A percentile compares a stretch with the other conserved stretches of the same genome.
Evolutionary conservation across 2,797 vertebrate genomes (phyloP).

Genomic region (Melanotaenia pygmaea): DNA sequence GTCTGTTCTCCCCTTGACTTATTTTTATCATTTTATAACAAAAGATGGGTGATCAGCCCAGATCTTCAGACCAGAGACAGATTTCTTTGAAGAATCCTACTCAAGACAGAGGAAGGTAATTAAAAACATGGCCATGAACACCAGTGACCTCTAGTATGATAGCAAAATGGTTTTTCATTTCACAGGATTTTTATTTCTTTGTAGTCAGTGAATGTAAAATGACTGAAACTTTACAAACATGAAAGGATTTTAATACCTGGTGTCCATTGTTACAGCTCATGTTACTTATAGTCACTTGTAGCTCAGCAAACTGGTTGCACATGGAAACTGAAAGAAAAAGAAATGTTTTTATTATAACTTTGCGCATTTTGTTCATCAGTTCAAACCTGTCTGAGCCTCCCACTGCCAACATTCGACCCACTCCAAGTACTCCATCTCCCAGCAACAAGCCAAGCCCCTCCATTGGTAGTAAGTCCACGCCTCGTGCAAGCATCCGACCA

Average conservation of each 20-base stretch:
- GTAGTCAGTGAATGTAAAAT: background rate
- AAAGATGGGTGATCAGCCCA: constrained; percentile 85
- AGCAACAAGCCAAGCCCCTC: constrained; percentile 92
- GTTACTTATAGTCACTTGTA: background rate
- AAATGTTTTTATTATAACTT: background rate
- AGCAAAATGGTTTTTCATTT: background rate
- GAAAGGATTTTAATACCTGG: background rate
- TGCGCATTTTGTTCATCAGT: constrained; percentile 66
- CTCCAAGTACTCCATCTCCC: constrained; percentile 87
- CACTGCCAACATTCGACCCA: constrained; percentile 97
- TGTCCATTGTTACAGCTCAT: background rate
- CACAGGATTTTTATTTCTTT: background rate
- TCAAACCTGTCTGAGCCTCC: constrained; percentile 93
- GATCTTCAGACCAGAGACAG: constrained; percentile 85
- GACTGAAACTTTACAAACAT: background rate
- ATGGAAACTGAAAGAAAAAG: background rate
- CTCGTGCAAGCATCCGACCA: constrained; percentile 96
- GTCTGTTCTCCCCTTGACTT: background rate
- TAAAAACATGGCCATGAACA: background rate
- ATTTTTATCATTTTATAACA: background rate
- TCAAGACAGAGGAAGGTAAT: constrained; percentile 94
- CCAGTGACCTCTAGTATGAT: background rate
- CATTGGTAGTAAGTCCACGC: constrained; percentile 90
- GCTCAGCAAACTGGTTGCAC: background rate
- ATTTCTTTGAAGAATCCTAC: constrained; percentile 91